Evolutionary conservation across 2,113 vertebrate species (phyloP), one percentile per base, ranked within the genome.

Genomic region (Egretta garzetta): DNA sequence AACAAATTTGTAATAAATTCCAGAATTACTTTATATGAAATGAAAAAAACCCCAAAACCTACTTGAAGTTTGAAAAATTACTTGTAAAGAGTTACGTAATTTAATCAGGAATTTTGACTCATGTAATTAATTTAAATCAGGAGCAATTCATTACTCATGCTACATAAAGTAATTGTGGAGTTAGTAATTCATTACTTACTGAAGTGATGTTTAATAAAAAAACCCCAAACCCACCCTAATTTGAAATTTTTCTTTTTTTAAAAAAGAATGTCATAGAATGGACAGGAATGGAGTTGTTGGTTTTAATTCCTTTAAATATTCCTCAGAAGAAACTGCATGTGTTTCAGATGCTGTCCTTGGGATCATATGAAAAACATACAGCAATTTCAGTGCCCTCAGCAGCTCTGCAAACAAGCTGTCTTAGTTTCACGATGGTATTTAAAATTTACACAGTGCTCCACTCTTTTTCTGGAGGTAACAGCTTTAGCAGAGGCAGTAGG

Each of bases 111-210:
- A 79, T 95, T 97, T 97, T 94, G 64, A 95, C 53, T 93, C 41
- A 75, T 72, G 59, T 73, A 95, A 97, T 96, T 94, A 84, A 39
- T 93, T 96, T 92, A 88, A 92, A 93, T 86, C 71, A 94, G 43
- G 93, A 93, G 67, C 67, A 91, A 82, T 80, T 35, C 28, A 93
- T 97, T 94, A 93, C 58, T 87, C 73, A 83, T 75, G 56, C 55
- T 75, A 37, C 56, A 76, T 95, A 94, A 96, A 86, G 56, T 73
- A 95, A 94, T 96, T 96, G 86, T 75, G 53, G 49, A 96, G 93
- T 95, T 94, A 90, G 76, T 81, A 92, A 96, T 94, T 94, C 67
- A 83, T 96, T 93, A 91, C 59, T 94, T 89, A 97, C 32, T 79
- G 47, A 95, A 92, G 28, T 66, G 55, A 82, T 43, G 18, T 26